Conservation (phyloP, 2,113 vertebrate species). For the Nymphicus hollandicus region DNA sequence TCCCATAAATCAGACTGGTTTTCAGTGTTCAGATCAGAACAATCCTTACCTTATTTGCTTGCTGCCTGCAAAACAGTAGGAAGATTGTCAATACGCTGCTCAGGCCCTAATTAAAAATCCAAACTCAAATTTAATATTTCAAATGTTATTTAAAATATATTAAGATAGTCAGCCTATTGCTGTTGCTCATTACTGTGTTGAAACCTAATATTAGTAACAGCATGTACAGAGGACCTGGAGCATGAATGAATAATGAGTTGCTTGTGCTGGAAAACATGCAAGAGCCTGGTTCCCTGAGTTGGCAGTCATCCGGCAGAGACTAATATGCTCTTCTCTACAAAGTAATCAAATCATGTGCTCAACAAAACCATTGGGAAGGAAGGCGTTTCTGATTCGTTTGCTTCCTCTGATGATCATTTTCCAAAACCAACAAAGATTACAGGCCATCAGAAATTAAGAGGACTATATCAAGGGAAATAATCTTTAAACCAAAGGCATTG, state of each 20-base stretch:
- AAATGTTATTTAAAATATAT: slow-evolving; percentile 74
- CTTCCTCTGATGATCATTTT: neutral
- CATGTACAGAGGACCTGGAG: slow-evolving; percentile 75
- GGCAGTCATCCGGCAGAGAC: slow-evolving; percentile 56
- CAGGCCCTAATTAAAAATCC: slow-evolving; percentile 68
- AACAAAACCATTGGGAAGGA: slow-evolving; percentile 46
- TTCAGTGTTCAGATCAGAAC: slow-evolving; percentile 13
- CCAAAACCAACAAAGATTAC: neutral
- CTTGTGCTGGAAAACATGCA: slow-evolving; percentile 76
- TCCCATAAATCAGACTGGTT: neutral
- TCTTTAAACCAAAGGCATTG: neutral
- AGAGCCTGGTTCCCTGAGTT: slow-evolving; percentile 59
- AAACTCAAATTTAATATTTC: slow-evolving; percentile 70
- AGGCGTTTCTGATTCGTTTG: slow-evolving; percentile 41
- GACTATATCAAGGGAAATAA: accelerated
- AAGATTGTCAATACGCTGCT: slow-evolving; percentile 37
- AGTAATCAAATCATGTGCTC: slow-evolving; percentile 39
- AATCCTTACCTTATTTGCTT: slow-evolving; percentile 45
- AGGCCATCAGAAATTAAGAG: neutral
- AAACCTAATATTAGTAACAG: slow-evolving; percentile 83
- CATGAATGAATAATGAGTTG: slow-evolving; percentile 80
- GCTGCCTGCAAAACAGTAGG: slow-evolving; percentile 32
- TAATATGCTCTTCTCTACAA: slow-evolving; percentile 36
- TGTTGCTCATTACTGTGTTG: slow-evolving; percentile 71
- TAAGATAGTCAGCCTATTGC: slow-evolving; percentile 69